phyloP scores from a whole-genome alignment of 1,140 invertebrate genomes.

The Tetragonula clypearis region DNA sequence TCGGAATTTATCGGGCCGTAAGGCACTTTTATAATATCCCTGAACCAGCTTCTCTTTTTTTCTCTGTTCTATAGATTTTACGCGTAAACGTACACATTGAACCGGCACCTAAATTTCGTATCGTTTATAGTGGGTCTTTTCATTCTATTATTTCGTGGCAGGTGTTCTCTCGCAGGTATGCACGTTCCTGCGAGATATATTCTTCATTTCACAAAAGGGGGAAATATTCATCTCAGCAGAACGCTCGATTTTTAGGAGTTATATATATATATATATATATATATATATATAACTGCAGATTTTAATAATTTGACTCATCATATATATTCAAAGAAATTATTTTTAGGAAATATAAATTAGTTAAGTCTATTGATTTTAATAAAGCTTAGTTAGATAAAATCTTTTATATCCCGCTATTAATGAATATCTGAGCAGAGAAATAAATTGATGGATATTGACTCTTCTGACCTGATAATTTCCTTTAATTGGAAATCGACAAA shows the following conservation, averaged over 20 bases:
- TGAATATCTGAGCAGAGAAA: background rate
- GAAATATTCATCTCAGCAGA: constrained; percentile 39
- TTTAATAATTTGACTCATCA: background rate
- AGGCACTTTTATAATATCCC: constrained; percentile 51
- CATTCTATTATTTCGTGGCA: constrained; percentile 46
- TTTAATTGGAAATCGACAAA: background rate
- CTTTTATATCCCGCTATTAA: too few relatives aligned
- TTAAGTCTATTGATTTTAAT: background rate
- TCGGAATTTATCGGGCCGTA: constrained; percentile 60
- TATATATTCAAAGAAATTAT: background rate
- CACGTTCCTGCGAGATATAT: constrained; percentile 10
- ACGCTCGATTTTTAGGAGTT: background rate
- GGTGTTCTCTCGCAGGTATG: constrained; percentile 43
- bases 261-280: background rate
- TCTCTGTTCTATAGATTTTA: constrained; percentile 26
- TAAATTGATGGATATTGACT: background rate
- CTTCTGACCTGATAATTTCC: background rate
- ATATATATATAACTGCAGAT: background rate
- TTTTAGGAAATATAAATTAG: background rate
- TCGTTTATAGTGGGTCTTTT: constrained; percentile 36
- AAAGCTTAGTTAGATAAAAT: background rate
- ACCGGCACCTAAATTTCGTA: constrained; percentile 52
- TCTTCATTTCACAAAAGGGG: constrained; percentile 11
- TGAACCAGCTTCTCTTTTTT: background rate
- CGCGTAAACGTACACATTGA: constrained; percentile 6